phyloP scores from a whole-genome alignment of 2,888 invertebrate species.

The Mesoligia furuncula region DNA sequence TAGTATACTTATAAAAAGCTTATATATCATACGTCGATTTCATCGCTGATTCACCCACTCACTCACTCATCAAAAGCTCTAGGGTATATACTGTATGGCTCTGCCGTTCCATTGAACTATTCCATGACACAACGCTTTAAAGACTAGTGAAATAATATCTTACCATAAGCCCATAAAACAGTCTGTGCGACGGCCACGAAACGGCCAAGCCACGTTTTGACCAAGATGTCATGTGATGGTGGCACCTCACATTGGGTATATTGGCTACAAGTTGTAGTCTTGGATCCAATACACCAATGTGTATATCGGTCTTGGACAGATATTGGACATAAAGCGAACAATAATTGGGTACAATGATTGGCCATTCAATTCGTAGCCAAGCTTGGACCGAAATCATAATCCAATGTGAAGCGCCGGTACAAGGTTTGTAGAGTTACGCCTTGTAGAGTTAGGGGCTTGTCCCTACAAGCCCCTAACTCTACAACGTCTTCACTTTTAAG shows the following conservation, averaged over 20 bases:
- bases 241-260: no score
- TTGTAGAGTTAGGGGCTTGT: neutral
- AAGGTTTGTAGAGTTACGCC: neutral
- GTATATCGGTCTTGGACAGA: no score
- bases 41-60: neutral
- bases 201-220: neutral
- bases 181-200: neutral
- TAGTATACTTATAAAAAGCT: neutral
- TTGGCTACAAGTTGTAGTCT: no score
- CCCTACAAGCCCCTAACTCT: neutral
- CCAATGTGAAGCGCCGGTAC: no score
- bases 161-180: no score
- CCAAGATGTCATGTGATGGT: neutral
- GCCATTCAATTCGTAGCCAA: no score
- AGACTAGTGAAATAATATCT: neutral
- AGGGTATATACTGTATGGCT: neutral
- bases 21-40: neutral
- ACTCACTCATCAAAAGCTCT: neutral
- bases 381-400: no score
- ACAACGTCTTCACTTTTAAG: no score
- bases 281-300: no score
- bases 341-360: no score
- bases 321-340: no score
- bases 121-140: neutral
- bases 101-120: neutral